Evolutionary conservation across 2,113 vertebrate species (phyloP).

Genomic region (Agapornis roseicollis): DNA sequence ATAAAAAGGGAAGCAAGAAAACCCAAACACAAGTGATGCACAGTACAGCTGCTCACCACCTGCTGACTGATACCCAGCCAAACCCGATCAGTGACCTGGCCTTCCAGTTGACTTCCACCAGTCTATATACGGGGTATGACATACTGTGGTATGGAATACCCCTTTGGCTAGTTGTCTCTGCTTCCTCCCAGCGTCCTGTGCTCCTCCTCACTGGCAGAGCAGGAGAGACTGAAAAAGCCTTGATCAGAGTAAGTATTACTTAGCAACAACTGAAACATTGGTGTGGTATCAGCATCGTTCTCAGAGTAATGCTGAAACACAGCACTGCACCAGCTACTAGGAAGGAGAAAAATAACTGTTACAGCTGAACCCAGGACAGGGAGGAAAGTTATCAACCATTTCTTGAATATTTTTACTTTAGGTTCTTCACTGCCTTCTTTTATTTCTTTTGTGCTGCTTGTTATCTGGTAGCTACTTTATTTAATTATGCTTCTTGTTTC

Average conservation of each 20-base stretch:
- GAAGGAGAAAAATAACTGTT: neutral
- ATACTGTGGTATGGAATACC: neutral
- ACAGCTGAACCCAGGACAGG: neutral
- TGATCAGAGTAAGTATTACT: neutral
- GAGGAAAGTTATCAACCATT: neutral
- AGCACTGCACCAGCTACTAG: neutral
- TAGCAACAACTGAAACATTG: neutral
- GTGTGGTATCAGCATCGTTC: neutral
- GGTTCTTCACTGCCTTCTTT: neutral
- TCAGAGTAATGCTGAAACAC: neutral
- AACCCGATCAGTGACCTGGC: neutral
- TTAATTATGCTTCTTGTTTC: neutral
- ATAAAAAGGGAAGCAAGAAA: neutral
- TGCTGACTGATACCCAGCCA: neutral
- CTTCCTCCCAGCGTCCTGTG: neutral
- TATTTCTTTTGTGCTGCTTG: neutral
- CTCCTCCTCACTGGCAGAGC: neutral
- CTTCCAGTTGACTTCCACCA: neutral
- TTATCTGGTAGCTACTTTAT: neutral
- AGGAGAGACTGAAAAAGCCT: neutral
- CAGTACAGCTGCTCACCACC: neutral
- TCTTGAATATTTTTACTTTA: slow-evolving; percentile 30
- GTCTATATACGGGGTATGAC: neutral
- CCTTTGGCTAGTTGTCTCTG: neutral
- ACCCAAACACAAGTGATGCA: neutral